phyloP scores from a whole-genome alignment of 2,888 invertebrate species.

The Embidobia sp. region DNA sequence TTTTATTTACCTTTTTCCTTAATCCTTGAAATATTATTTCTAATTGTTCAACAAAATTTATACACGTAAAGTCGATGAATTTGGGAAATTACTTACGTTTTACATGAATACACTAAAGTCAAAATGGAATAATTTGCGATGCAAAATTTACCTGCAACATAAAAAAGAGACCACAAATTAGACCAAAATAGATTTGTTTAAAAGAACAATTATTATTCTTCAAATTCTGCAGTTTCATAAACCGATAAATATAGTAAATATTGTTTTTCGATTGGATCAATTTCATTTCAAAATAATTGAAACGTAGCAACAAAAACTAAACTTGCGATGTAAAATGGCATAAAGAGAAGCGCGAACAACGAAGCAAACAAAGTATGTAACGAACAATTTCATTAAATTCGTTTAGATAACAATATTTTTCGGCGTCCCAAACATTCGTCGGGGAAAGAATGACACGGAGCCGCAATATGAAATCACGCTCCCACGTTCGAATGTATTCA shows the following conservation, averaged over 20 bases:
- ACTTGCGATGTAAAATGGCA: neutral
- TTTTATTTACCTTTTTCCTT: too few relatives aligned
- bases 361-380: constrained; percentile 17
- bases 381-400: constrained; percentile 35
- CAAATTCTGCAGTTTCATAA: too few relatives aligned
- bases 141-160: too few relatives aligned
- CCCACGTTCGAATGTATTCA: constrained; percentile 40
- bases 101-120: too few relatives aligned
- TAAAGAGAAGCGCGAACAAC: neutral
- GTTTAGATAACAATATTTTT: constrained; percentile 42
- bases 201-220: too few relatives aligned
- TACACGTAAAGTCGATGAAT: too few relatives aligned
- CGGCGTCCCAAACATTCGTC: constrained; percentile 13
- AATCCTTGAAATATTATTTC: too few relatives aligned
- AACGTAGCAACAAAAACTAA: neutral
- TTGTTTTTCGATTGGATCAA: neutral
- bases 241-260: neutral
- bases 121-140: too few relatives aligned
- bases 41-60: too few relatives aligned
- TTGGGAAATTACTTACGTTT: too few relatives aligned
- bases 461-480: constrained; percentile 38
- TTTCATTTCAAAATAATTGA: constrained; percentile 2
- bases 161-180: neutral
- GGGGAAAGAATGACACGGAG: constrained; percentile 11
- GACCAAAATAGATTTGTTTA: too few relatives aligned